A percentile compares a stretch with the other conserved stretches of the same genome.
These are phyloP conservation scores for Luscinia luscinia DNA, from an alignment of 2,797 vertebrate genomes.

Conservation along the genomic window DNA sequence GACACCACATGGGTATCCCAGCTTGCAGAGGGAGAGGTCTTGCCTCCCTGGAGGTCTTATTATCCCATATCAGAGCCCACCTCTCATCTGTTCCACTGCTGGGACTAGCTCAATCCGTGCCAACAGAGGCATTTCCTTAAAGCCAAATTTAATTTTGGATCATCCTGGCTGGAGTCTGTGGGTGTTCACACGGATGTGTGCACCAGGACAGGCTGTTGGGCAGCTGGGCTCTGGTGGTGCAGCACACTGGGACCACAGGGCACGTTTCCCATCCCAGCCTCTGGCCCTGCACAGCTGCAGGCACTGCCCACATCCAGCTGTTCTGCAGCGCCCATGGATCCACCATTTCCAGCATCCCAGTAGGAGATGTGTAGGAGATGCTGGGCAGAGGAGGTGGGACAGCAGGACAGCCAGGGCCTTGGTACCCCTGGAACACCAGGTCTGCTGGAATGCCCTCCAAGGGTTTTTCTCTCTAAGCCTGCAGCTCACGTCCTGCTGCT, in stretches of 20 bases:
- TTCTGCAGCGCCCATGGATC: not conserved
- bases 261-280: accelerated
- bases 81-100: not conserved
- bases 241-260: not conserved
- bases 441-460: not conserved
- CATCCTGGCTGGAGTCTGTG: accelerated
- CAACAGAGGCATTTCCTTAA: not conserved
- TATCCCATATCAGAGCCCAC: not conserved
- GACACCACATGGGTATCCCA: not conserved
- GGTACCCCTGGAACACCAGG: not conserved
- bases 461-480: not conserved
- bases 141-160: not conserved
- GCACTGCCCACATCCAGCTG: not conserved
- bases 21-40: not conserved
- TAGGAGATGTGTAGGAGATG: not conserved
- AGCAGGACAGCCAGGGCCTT: not conserved
- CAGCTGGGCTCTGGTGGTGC: not conserved
- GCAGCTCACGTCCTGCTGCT: not conserved
- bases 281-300: accelerated
- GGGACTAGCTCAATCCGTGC: not conserved
- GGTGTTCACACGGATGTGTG: accelerated
- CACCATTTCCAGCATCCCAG: not conserved
- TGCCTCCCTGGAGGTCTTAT: not conserved
- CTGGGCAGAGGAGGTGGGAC: not conserved
- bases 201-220: no score